Evolutionary conservation across 2,888 invertebrate species (phyloP), one percentile per base, ranked within the genome.

Genomic region (Crepidodera aurea): DNA sequence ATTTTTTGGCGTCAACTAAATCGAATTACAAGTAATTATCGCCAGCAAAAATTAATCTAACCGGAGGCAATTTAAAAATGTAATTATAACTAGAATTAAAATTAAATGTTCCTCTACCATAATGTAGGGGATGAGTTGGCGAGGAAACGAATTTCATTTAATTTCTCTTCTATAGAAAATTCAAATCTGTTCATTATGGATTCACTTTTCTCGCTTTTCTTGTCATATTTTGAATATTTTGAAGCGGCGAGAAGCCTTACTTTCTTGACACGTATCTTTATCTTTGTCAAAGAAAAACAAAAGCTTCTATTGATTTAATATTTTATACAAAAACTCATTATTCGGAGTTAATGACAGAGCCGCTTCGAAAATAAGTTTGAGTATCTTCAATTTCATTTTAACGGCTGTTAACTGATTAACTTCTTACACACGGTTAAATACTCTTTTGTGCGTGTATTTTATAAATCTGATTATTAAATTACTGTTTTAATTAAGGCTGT

Each of bases 231-330:
- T 16, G 40, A 40, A 40, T 40, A 18, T 18, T 40, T 18, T 40
- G 18, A 8, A 8, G 18, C 18, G 18, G 6, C 7, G 2, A 8
- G 8, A 34, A 8, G 7, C 40, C 40, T 15, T 18, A 40, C 18
- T 40, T 16, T 40, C 40, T 7, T 18, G 40, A 40, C 40, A 18
- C 18, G 18, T 40, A 40, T 40, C 40, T 40, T 40, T 40, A 40
- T 40, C 40, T 18, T 18, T 40, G 40, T 18, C 40, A 40, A 40
- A 40, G 40, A 40, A 40, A 40, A 40, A 40, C 40, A 40, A 40
- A 40, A 8, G 40, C 18, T 40, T 12, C 18, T 10, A 40, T 40
- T 40, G 40, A 40, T 40, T 18, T 16, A 1, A 7, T 16, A 12
- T 15, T 37, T 37, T 40, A 18, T 40, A 16, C 18, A 40, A 40